Conservation (phyloP, 2,113 vertebrate species). For the Condylura cristata region DNA sequence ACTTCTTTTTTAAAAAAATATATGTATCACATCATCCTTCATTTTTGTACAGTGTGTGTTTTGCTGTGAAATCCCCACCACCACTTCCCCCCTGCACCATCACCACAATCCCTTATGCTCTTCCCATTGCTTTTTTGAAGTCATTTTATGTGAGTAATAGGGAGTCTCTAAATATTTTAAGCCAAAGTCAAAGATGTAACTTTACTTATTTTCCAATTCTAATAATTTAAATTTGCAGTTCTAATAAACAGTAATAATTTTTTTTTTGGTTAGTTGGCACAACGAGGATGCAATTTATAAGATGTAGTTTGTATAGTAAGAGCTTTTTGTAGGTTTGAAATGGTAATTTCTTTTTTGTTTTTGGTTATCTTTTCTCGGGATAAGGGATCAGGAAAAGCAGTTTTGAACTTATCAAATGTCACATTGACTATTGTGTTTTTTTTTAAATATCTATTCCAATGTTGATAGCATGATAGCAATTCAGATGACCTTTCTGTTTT, state of each 20-base stretch:
- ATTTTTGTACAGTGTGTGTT: too few relatives aligned
- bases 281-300: not conserved
- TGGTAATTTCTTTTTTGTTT: slow-evolving; percentile 8
- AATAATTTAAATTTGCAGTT: slow-evolving; percentile 11
- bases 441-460: not conserved
- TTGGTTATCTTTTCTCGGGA: slow-evolving; percentile 16
- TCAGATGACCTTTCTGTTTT: slow-evolving; percentile 21
- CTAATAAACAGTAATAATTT: not conserved
- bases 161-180: not conserved
- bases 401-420: slow-evolving; percentile 5
- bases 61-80: too few relatives aligned
- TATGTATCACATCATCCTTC: too few relatives aligned
- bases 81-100: too few relatives aligned
- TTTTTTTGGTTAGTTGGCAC: not conserved
- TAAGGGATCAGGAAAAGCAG: not conserved
- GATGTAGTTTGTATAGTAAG: slow-evolving; percentile 24
- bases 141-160: not conserved
- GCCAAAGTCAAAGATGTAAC: not conserved
- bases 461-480: not conserved
- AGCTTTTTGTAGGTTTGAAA: slow-evolving; percentile 33
- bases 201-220: slow-evolving; percentile 35
- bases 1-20: slow-evolving; percentile 42
- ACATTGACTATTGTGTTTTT: not conserved
- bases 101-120: too few relatives aligned
- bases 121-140: too few relatives aligned